Base-by-base conservation (phyloP, 1,140 invertebrate species). In the Scaptodrosophila lebanonensis region DNA sequence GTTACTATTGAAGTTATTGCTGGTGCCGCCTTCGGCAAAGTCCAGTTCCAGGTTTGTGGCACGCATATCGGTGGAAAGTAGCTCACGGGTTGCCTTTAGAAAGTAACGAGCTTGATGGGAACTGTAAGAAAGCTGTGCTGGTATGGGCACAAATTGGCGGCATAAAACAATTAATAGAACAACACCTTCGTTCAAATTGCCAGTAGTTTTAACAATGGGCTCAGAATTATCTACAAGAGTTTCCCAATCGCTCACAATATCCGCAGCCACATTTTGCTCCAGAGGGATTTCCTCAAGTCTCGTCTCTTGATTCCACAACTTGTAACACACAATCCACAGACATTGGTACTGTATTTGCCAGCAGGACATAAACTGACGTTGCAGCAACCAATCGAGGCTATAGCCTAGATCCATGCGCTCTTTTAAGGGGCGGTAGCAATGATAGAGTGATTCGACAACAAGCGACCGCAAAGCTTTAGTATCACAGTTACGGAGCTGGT, bases 61-160 rank as follows among this genome's bases (percentile, higher is more conserved):
- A 1, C 83, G 29, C 83, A 85, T 85, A 45, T 85, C 77, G 1
- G 57, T 67, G 39, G 66, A 68, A 3, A 85, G 68, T 13, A 85
- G 32, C 25, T 85, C 72, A 1, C 77, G 56, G 1, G 66, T 77
- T 0, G 60, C 65, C 9, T 33, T 51, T 0, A 85, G 40, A 1
- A 69, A 65, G 12, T 53, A 67, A 1, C 58, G 51, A 0, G 66
- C 25, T 16, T 65, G 49, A 18, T 79, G 65, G 9, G 44, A 52
- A 2, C 48, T 45, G 16, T 82, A 85, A 13, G 67, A 36, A 6
- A 85, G 15, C 9, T 65, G 60, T 0, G 39, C 13, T 0, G 77
- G 73, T 2, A 75, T 62, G 0, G 83, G 83, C 20, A 77, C 64
- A 49, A 62, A 85, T 17, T 70, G 48, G 3, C 54, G 43, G 12